Conservation (phyloP, 2,113 vertebrate genomes). For the Anguilla rostrata region DNA sequence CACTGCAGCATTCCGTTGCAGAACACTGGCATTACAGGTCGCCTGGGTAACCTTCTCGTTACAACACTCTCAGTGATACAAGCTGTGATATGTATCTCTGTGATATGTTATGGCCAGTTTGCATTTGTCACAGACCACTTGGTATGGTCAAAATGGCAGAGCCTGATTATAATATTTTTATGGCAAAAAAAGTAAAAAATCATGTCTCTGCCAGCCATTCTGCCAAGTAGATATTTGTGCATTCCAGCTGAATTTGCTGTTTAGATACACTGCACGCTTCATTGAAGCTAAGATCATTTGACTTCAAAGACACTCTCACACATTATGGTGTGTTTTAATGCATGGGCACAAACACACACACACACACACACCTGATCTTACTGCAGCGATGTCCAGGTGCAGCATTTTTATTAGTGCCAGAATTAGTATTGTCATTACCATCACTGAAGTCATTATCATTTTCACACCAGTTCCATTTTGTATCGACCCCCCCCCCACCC, state of each 20-base stretch:
- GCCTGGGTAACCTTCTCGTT: neutral
- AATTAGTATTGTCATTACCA: constrained; percentile 54
- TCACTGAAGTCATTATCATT: constrained; percentile 48
- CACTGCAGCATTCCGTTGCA: neutral
- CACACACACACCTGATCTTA: neutral
- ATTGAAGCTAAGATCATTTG: neutral
- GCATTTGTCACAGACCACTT: neutral
- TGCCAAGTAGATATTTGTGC: neutral
- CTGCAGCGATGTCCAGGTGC: constrained; percentile 42
- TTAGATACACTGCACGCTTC: neutral
- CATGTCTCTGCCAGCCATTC: neutral
- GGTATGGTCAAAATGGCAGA: neutral
- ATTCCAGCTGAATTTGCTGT: neutral
- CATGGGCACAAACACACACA: no score
- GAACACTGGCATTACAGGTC: neutral
- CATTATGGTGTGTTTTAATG: no score
- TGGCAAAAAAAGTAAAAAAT: neutral
- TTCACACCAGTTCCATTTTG: constrained; percentile 52
- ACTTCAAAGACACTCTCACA: neutral
- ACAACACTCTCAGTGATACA: neutral
- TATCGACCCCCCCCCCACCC: constrained; percentile 17
- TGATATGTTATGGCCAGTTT: neutral
- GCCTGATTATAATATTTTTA: neutral
- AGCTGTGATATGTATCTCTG: neutral
- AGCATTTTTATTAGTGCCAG: constrained; percentile 44